A percentile compares a stretch with the other conserved stretches of the same genome.
Evolutionary conservation across 2,113 vertebrate species (phyloP).

Genomic region (Proteles cristata): DNA sequence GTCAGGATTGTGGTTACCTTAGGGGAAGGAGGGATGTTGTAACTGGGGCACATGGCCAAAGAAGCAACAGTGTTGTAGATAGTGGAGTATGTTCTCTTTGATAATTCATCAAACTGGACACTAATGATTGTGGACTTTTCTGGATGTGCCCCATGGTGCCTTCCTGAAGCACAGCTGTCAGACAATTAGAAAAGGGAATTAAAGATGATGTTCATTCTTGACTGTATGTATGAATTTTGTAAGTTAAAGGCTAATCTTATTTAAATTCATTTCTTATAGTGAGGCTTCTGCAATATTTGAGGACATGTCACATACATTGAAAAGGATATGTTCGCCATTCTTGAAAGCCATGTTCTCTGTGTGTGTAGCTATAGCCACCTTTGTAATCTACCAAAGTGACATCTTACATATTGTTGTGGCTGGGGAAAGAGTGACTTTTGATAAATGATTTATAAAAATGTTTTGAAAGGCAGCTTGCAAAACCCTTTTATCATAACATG

Average conservation of each 20-base stretch:
- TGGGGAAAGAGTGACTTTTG: neutral
- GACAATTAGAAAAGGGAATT: neutral
- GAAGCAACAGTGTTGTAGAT: neutral
- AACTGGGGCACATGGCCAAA: neutral
- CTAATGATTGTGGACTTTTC: neutral
- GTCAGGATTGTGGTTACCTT: neutral
- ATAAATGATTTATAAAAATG: constrained; percentile 31
- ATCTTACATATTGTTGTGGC: neutral
- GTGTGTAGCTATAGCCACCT: neutral
- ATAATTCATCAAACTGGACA: neutral
- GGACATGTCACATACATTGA: neutral
- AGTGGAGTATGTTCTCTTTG: neutral
- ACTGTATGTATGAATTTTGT: neutral
- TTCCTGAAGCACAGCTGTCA: neutral
- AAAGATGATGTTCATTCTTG: neutral
- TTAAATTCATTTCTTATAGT: neutral
- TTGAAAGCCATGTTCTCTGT: neutral
- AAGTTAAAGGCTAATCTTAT: constrained; percentile 36
- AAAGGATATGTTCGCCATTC: neutral
- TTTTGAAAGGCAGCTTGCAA: constrained; percentile 2
- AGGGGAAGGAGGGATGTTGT: neutral
- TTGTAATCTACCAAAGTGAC: neutral
- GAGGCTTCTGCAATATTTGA: neutral
- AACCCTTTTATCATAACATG: neutral
- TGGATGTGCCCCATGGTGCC: neutral